Conservation (phyloP, 2,113 vertebrate genomes). For the Lonchura striata region DNA sequence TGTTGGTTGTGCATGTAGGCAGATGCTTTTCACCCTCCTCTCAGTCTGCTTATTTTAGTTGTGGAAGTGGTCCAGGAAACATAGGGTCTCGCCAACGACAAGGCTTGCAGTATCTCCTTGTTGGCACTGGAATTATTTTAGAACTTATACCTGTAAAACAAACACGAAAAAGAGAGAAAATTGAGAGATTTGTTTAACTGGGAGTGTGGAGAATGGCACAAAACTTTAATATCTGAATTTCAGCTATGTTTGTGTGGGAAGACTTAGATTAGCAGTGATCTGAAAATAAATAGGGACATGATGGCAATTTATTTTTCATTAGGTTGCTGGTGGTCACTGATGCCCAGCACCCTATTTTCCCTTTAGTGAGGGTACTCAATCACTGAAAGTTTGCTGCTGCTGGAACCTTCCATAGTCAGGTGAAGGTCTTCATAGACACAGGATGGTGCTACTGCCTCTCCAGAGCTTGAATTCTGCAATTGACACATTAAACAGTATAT, state of each 20-base stretch:
- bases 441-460: background rate
- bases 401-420: background rate
- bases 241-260: background rate
- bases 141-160: background rate
- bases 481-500: background rate
- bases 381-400: background rate
- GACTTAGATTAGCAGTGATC: background rate
- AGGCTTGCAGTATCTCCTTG: background rate
- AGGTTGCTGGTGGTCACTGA: background rate
- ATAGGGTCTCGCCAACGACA: accelerated
- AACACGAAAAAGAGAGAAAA: background rate
- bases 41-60: conserved; percentile 19
- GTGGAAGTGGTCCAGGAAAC: conserved; percentile 9
- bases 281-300: background rate
- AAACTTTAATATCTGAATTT: background rate
- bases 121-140: accelerated
- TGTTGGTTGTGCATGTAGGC: background rate
- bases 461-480: background rate
- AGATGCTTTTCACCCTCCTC: background rate
- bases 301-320: background rate
- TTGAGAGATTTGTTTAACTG: background rate
- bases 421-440: background rate
- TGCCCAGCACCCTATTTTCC: background rate
- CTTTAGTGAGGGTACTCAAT: background rate
- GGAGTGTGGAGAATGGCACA: background rate